Base-by-base conservation (phyloP, 2,888 invertebrate species). In the Cryptophagus acutangulus region DNA sequence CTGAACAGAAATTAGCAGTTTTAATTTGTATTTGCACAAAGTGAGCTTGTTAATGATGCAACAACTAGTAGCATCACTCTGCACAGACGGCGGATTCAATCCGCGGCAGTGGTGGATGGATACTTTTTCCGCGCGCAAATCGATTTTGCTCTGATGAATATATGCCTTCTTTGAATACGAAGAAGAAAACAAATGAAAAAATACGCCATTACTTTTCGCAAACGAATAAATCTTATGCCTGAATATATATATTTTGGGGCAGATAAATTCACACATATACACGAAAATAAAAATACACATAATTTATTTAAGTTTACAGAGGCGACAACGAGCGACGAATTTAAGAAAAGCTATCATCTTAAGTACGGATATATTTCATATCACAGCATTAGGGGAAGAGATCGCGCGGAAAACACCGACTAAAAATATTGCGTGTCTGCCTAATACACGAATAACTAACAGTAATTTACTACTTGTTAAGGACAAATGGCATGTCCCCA, bases 341-440 rank as follows among this genome's bases (percentile, higher is more conserved):
- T 70, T 69, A 69, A 68, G 69, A 65, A 69, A 70, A 70, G 70
- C 69, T 62, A 70, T 70, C 70, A 70, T 65, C 69, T 66, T 70
- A 70, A 70, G 70, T 70, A 70, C 63, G 65, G 61, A 62, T 61
- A 70, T 70, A 70, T 69, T 68, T 70, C 69, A 70, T 69, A 66
- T 68, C 65, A 59, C 38, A 44, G 45, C 45, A 40, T 39, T 26
- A 36, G 18, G 36, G 40, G 37, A 36, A 48, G 55, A 46, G 48
- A 48, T 52, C 46, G 52, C 49, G 49, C 45, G 51, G 54, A 52
- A 51, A 53, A 46, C 48, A 45, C 30, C 38, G 43, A 18, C 46
- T 42, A 55, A 57, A 66, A 65, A 66, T 65, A 66, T 67, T 61
- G 63, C 64, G 61, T 64, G 65, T 65, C 66, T 59, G 49, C 52